Percentiles rank a stretch among this genome's conserved stretches.
phyloP scores from a whole-genome alignment of 2,113 vertebrate species.

The Eptatretus burgeri region DNA sequence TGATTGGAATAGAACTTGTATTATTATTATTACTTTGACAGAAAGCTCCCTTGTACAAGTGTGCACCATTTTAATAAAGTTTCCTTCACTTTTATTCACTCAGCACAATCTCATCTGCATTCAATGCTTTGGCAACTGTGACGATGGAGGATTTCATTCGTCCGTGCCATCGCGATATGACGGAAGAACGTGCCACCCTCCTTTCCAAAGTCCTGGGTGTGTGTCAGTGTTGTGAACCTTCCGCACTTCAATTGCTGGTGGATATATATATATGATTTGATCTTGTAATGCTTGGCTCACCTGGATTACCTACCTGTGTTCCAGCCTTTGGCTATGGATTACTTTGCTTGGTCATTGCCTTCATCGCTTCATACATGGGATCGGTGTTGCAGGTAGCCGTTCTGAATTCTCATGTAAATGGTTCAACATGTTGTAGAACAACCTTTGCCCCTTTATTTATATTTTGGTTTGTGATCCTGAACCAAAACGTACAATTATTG shows the following conservation, averaged over 20 bases:
- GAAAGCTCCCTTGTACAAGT: too few species aligned
- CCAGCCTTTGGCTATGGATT: neutral
- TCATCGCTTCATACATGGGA: neutral
- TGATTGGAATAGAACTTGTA: too few species aligned
- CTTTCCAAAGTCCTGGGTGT: constrained; percentile 55
- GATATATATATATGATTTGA: too few species aligned
- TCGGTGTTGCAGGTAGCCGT: neutral
- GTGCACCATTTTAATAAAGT: too few species aligned
- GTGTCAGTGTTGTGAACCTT: constrained; percentile 6
- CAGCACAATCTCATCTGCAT: constrained; percentile 86
- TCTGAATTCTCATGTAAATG: neutral
- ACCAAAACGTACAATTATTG: too few species aligned
- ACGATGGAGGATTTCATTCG: constrained; percentile 83
- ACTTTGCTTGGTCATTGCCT: constrained; percentile 2
- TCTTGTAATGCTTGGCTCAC: neutral
- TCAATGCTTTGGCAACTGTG: constrained; percentile 72
- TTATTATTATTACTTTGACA: too few species aligned
- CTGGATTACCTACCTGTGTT: neutral
- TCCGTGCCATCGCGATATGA: constrained; percentile 33
- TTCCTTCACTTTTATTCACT: neutral
- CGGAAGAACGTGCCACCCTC: constrained; percentile 32
- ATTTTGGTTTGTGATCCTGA: too few species aligned
- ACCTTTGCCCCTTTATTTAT: too few species aligned
- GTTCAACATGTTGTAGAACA: too few species aligned
- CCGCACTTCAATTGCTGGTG: too few species aligned